Base-by-base conservation (phyloP, 2,888 invertebrate species). In the Dryadula phaetusa region DNA sequence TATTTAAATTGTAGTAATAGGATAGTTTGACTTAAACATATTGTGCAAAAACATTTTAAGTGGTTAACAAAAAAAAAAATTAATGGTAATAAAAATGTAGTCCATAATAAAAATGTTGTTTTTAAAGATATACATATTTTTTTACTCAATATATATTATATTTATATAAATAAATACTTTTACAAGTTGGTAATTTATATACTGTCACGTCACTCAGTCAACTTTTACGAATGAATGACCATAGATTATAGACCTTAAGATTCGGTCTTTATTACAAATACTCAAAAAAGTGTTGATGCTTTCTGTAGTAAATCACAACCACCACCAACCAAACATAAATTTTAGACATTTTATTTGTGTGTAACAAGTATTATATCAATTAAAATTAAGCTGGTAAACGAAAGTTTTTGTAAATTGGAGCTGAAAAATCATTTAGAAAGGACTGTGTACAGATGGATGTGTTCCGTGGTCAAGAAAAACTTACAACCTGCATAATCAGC, bases 401-500 rank as follows among this genome's bases (percentile, higher is more conserved):
- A 70, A 79, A 77, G 77, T 83, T 86, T 83, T 74, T 79, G 81
- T 79, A 76, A 83, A 80, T 80, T 74, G 77, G 77, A 74, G 79
- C 77, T 72, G 68, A 81, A 74, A 80, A 86, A 80, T 77, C 78
- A 77, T 82, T 79, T 83, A 75, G 82, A 83, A 85, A 84, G 81
- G 77, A 81, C 81, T 81, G 78, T 81, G 82, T 82, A 83, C 88
- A 83, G 81, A 90, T 91, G 88, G 86, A 91, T 88, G 89, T 88
- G 88, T 83, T 86, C 83, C 86, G 88, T 88, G 86, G 83, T 85
- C 82, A 81, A 88, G 90, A 89, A 92, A 92, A 92, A 90, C 92
- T 88, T 88, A 87, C 91, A 90, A 89, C 93, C 92, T 91, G 90
- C 93, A 92, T 93, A 93, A 93, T 93, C 93, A 93, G 93, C 92